Evolutionary conservation across 2,113 vertebrate genomes (phyloP).

Genomic region (Bos taurus): ARS-UCD2.0 NC_037333.1:68631001-68631500

Average conservation of each 20-base stretch:
- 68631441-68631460: neutral
- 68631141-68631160: neutral
- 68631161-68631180: neutral
- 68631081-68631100: neutral
- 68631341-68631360: conserved; percentile 17
- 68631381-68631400: conserved; percentile 4
- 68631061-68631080: neutral
- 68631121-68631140: neutral
- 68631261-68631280: neutral
- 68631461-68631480: neutral
- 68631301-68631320: conserved; percentile 11
- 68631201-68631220: neutral
- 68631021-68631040: neutral
- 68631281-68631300: neutral
- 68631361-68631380: neutral
- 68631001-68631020: neutral
- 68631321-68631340: conserved; percentile 33
- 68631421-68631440: conserved; percentile 14
- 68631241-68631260: neutral
- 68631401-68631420: neutral
- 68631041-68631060: neutral
- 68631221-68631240: neutral
- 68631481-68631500: conserved; percentile 21
- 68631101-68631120: neutral
- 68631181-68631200: neutral